Base-by-base conservation (phyloP, 2,113 vertebrate species). In the Brachyistius frenatus region DNA sequence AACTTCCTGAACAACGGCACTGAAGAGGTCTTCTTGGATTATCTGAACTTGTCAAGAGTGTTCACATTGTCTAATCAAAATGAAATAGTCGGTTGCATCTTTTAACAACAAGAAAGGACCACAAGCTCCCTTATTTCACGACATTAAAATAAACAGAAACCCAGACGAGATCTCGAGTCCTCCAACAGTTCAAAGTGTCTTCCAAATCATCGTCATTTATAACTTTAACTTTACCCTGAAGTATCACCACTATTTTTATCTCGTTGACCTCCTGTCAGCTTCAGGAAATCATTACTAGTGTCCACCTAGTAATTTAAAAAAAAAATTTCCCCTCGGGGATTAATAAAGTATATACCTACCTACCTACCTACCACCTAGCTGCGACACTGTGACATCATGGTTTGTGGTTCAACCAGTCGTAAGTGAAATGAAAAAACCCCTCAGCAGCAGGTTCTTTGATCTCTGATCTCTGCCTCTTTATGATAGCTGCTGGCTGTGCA, bases 391-490 rank as follows among this genome's bases (percentile, higher is more conserved):
- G 49, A 14, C 44, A 46, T 46, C 44, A 16, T 52, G 49, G 44
- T 23, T 52, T 7, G 49, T 14, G 49, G 49, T 7, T 52, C 49
- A 52, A 56, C 14, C 7, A 1, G 2, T 11, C 16, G 16, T 7
- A 31, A 30, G 14, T 52, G 23, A 49, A 55, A 33, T 5, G 44
- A 63, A 57, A 81, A 16, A n/a, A 41, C 50, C 56, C 49, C 49
- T 7, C 5, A 49, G 49, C 63, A 70, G 37, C 61, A 1, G 44
- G 50, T 58, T 56, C 56, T 23, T 23, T 23, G 23, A 23, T 23
- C 46, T 44, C 5, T 64, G 54, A 39, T 44, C 5, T 65, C 7
- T 55, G 60, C 9, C 0, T 75, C 14, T 62, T 15, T 80, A 36
- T 46, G 33, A 41, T 1, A 1, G 44, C 53, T 61, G 70, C 31